Percentiles rank a stretch among this genome's conserved stretches.
phyloP scores from a whole-genome alignment of 2,113 vertebrate genomes.

The Toxotes chatareus region DNA sequence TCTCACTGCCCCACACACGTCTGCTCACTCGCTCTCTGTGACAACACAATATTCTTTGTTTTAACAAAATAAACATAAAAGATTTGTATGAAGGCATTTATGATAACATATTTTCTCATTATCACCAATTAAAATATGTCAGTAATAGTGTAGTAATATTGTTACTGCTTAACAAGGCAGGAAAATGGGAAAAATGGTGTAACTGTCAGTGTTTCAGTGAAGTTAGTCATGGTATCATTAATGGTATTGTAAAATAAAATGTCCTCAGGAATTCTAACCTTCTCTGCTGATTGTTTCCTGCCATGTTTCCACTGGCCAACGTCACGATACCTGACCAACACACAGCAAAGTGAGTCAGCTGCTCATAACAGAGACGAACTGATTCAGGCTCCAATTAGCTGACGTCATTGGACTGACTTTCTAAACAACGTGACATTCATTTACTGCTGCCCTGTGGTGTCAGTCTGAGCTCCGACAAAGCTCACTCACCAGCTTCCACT shows the following conservation, averaged over 20 bases:
- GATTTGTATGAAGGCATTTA: too few species aligned
- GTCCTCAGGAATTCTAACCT: not conserved
- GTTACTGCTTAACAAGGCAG: too few species aligned
- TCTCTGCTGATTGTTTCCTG: not conserved
- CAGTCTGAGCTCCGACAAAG: not conserved
- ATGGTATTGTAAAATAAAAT: not conserved
- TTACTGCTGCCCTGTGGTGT: conserved; percentile 6
- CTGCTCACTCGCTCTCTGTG: not conserved
- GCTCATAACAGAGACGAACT: not conserved
- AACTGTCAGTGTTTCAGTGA: too few species aligned
- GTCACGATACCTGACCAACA: not conserved
- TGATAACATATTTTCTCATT: too few species aligned
- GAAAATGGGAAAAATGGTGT: too few species aligned
- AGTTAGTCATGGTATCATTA: too few species aligned
- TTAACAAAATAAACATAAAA: too few species aligned
- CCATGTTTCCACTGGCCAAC: not conserved
- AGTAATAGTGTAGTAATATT: too few species aligned
- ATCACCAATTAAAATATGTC: too few species aligned
- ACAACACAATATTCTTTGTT: not conserved
- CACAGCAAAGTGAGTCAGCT: not conserved
- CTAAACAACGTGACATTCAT: conserved; percentile 6
- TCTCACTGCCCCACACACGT: not conserved
- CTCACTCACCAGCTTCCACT: not conserved
- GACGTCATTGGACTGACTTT: conserved; percentile 15
- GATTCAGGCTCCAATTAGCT: not conserved